Conservation (phyloP, 2,113 vertebrate genomes). For the Marmota flaviventris region DNA sequence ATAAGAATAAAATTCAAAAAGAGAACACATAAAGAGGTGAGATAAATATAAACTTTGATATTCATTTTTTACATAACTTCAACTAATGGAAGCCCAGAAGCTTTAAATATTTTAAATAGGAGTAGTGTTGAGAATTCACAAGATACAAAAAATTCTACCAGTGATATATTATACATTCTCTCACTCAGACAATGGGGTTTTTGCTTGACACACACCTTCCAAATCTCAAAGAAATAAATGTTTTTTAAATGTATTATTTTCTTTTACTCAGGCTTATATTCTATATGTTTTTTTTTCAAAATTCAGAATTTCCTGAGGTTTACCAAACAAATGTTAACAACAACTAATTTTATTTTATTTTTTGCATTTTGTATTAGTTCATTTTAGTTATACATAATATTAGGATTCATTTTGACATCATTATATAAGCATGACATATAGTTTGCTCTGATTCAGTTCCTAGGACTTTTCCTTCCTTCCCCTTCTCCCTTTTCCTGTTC, state of each 20-base stretch:
- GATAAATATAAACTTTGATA: not conserved
- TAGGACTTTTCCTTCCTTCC: too few species aligned
- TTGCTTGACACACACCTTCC: not conserved
- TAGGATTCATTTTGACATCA: too few species aligned
- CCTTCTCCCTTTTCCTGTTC: too few species aligned
- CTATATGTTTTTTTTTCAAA: constrained; percentile 37
- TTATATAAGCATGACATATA: too few species aligned
- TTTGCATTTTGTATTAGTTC: too few species aligned
- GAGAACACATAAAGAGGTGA: not conserved
- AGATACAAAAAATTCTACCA: not conserved
- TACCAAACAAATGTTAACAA: constrained; percentile 51
- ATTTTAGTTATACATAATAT: too few species aligned
- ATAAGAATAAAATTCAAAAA: not conserved
- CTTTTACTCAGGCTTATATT: constrained; percentile 15
- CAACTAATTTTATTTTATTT: not conserved
- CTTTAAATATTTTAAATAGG: not conserved
- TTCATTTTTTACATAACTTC: not conserved
- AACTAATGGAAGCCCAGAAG: not conserved
- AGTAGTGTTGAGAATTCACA: not conserved
- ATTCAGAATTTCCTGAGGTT: constrained; percentile 52
- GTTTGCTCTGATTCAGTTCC: too few species aligned
- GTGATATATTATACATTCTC: not conserved
- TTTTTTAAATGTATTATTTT: not conserved
- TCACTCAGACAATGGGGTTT: not conserved
- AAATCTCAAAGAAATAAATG: not conserved